Percentiles rank a stretch among this genome's conserved stretches.
These are phyloP conservation scores for Drosophila lacicola DNA, from an alignment of 2,888 invertebrate genomes.

Conservation along the genomic window DNA sequence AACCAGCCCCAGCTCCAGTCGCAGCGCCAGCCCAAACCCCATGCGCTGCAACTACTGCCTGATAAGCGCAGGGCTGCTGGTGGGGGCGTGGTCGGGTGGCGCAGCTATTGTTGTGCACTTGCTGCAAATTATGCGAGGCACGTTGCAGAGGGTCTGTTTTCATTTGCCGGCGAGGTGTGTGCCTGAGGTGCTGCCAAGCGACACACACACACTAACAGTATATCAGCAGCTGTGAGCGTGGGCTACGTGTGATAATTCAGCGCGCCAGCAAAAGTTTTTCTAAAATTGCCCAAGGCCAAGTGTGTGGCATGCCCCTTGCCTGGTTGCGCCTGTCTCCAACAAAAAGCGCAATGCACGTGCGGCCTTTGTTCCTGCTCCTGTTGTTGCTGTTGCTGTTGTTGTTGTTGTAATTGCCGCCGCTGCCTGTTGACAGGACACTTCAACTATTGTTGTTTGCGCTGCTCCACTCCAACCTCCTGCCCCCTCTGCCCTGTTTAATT, in stretches of 20 bases:
- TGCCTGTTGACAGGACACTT: slow-evolving; percentile 83
- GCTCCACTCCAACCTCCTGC: slow-evolving; percentile 1
- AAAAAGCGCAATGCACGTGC: slow-evolving; percentile 82
- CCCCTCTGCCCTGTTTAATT: slow-evolving; percentile 73
- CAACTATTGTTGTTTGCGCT: slow-evolving; percentile 81
- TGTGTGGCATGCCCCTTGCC: slow-evolving; percentile 51
- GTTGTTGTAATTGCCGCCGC: slow-evolving; percentile 63
- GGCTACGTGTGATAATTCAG: slow-evolving; percentile 71
- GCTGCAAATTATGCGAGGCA: slow-evolving; percentile 78
- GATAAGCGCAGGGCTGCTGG: neutral
- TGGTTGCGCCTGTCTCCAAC: slow-evolving; percentile 5
- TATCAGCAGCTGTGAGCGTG: slow-evolving; percentile 7
- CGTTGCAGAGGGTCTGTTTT: slow-evolving; percentile 53
- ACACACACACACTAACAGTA: neutral
- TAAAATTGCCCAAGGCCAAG: slow-evolving; percentile 74
- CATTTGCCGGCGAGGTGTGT: slow-evolving; percentile 64
- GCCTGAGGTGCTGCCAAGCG: slow-evolving; percentile 67
- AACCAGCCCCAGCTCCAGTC: neutral
- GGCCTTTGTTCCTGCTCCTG: slow-evolving; percentile 60
- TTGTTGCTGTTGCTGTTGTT: slow-evolving; percentile 31
- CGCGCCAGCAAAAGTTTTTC: slow-evolving; percentile 69
- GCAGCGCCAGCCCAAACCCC: neutral
- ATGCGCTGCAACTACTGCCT: slow-evolving; percentile 15
- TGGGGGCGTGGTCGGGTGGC: slow-evolving; percentile 14
- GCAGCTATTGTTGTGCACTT: slow-evolving; percentile 74